phyloP scores from a whole-genome alignment of 2,113 vertebrate species.

The Syrmaticus mikado region DNA sequence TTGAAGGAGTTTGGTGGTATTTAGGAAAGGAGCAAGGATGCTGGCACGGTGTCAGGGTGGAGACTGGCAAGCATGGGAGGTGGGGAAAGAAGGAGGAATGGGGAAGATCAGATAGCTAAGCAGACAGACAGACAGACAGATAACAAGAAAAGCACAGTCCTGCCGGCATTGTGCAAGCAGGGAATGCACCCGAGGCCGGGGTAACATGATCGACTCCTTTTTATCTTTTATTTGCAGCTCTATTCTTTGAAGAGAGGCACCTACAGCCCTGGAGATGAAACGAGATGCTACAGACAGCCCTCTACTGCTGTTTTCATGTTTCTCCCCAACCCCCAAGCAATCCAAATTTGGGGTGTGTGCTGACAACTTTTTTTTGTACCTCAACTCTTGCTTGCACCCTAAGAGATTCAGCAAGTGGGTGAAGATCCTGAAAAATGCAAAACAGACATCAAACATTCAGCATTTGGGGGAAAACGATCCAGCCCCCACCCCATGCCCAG shows the following conservation, averaged over 20 bases:
- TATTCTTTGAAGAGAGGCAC: neutral
- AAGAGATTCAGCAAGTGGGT: neutral
- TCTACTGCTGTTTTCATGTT: neutral
- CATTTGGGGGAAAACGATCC: neutral
- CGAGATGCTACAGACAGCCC: neutral
- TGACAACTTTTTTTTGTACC: neutral
- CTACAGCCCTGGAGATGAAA: neutral
- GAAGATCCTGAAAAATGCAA: neutral
- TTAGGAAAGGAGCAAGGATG: neutral
- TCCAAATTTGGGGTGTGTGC: fast-evolving
- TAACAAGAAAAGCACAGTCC: neutral
- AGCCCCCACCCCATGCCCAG: neutral
- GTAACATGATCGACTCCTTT: neutral
- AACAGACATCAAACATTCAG: neutral
- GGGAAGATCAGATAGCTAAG: neutral
- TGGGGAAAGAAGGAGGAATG: neutral
- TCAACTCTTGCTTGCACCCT: neutral
- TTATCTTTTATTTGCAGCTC: constrained; percentile 13
- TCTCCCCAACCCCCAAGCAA: neutral
- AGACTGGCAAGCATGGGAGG: neutral
- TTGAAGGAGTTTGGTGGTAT: neutral
- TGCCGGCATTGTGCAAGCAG: neutral
- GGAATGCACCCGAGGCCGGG: neutral
- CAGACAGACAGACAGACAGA: neutral
- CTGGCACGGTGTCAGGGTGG: fast-evolving